phyloP scores from a whole-genome alignment of 2,888 invertebrate species.

The Drosophila ezoana region DNA sequence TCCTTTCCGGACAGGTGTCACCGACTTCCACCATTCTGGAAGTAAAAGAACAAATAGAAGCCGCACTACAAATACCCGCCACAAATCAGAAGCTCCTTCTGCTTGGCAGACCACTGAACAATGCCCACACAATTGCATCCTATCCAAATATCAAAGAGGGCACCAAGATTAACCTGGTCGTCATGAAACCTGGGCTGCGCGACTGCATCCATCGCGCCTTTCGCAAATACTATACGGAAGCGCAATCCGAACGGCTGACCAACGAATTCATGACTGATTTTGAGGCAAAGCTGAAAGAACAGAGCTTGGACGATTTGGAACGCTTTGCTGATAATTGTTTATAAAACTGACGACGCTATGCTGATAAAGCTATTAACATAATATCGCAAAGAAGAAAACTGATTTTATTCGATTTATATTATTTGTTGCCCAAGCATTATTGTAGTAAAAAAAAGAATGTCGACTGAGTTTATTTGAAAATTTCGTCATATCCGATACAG shows the following conservation, averaged over 20 bases:
- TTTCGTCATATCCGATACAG: constrained; percentile 2
- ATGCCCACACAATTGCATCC: constrained; percentile 89
- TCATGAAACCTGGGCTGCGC: constrained; percentile 89
- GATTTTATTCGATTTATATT: constrained; percentile 18
- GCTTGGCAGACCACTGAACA: constrained; percentile 89
- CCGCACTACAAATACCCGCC: constrained; percentile 88
- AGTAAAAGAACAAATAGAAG: constrained; percentile 89
- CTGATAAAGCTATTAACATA: constrained; percentile 1
- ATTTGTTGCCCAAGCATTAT: constrained; percentile 20
- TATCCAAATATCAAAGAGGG: constrained; percentile 91
- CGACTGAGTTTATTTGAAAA: constrained; percentile 21
- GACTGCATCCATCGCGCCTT: constrained; percentile 86
- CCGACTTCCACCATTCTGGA: constrained; percentile 88
- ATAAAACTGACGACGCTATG: constrained; percentile 25
- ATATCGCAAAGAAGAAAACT: constrained; percentile 1
- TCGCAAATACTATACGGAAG: constrained; percentile 87
- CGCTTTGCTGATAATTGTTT: constrained; percentile 76
- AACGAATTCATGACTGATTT: constrained; percentile 83
- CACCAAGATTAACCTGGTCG: constrained; percentile 89
- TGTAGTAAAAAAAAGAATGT: constrained; percentile 27
- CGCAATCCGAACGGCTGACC: constrained; percentile 86
- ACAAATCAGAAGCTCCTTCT: constrained; percentile 90
- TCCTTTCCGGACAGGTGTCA: constrained; percentile 84
- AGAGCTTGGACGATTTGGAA: constrained; percentile 84
- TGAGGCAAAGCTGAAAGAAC: constrained; percentile 79